Conservation (phyloP, 2,113 vertebrate species). For the Dromiciops gliroides region DNA sequence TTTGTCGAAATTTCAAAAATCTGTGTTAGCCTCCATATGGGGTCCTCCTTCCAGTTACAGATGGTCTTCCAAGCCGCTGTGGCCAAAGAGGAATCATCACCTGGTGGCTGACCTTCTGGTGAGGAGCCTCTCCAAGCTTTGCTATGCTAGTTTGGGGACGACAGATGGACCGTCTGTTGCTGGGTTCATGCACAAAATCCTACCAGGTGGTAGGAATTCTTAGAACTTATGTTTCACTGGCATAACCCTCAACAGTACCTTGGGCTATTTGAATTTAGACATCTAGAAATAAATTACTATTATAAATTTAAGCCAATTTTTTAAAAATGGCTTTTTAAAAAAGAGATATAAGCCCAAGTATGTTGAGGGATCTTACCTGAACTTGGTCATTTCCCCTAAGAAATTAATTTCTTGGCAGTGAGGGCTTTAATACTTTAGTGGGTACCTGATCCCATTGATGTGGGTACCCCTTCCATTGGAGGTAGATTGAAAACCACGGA, state of each 20-base stretch:
- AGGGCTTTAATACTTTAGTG: not conserved
- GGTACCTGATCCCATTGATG: not conserved
- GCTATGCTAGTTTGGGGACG: not conserved
- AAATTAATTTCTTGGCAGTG: not conserved
- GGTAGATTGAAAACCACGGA: not conserved
- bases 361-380: not conserved
- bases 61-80: not conserved
- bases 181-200: not conserved
- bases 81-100: not conserved
- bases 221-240: not conserved
- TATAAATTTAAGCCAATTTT: not conserved
- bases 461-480: not conserved
- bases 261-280: not conserved
- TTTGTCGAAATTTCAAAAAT: not conserved
- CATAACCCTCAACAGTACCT: not conserved
- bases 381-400: not conserved
- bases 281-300: not conserved
- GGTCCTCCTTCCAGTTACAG: not conserved
- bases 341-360: not conserved
- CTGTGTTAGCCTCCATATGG: not conserved
- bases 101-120: not conserved
- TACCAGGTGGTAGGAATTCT: not conserved
- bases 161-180: not conserved
- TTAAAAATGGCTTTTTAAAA: not conserved
- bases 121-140: not conserved